These are phyloP conservation scores for Thereva unica DNA, from an alignment of 2,888 invertebrate species.

Conservation along the genomic window DNA sequence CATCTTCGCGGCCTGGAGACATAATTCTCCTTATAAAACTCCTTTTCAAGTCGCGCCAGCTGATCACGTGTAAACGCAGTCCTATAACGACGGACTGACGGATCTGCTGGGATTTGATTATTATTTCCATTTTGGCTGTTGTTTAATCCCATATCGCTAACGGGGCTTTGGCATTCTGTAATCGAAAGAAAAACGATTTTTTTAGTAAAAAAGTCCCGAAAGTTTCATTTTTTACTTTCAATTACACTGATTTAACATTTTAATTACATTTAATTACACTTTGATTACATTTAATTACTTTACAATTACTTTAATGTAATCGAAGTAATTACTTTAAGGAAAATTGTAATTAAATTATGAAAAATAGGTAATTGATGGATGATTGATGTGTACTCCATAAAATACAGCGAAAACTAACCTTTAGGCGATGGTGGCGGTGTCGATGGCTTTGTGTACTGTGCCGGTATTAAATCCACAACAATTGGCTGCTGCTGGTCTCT, in stretches of 20 bases:
- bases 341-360: too few species aligned
- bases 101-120: slow-evolving; percentile 60
- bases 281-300: too few species aligned
- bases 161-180: slow-evolving; percentile 60
- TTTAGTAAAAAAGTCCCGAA: too few species aligned
- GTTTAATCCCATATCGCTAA: slow-evolving; percentile 44
- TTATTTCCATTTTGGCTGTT: slow-evolving; percentile 25
- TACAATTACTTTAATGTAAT: too few species aligned
- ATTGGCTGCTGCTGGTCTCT: slow-evolving; percentile 59
- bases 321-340: too few species aligned
- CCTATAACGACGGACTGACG: slow-evolving; percentile 83
- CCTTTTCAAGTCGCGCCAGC: slow-evolving; percentile 87
- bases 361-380: too few species aligned
- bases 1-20: slow-evolving; percentile 93
- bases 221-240: not conserved
- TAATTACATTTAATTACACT: too few species aligned
- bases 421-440: slow-evolving; percentile 63
- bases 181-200: not conserved
- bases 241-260: not conserved
- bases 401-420: slow-evolving; percentile 50
- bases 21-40: slow-evolving; percentile 96
- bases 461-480: slow-evolving; percentile 65
- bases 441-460: slow-evolving; percentile 60
- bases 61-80: slow-evolving; percentile 98
- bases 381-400: too few species aligned